Conservation (phyloP, 2,888 invertebrate species). For the Brachyptera putata region DNA sequence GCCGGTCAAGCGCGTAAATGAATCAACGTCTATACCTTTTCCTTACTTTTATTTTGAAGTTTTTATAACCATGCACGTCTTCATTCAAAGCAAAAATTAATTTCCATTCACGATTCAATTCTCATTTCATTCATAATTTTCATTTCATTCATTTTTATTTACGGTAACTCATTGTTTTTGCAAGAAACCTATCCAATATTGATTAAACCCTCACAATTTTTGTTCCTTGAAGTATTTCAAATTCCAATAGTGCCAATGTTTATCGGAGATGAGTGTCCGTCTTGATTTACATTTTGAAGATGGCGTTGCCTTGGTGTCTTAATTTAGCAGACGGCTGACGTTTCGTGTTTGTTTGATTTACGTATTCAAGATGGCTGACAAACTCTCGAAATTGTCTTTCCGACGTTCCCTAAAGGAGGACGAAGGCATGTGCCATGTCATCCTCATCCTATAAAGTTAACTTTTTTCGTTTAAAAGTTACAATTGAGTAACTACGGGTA, state of each 20-base stretch:
- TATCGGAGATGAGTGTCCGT: conserved; percentile 17
- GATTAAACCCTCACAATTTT: too few species aligned
- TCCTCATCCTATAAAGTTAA: conserved; percentile 16
- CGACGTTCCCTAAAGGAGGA: not conserved
- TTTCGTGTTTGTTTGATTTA: conserved; percentile 22
- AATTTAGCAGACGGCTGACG: conserved; percentile 22
- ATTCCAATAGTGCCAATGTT: conserved; percentile 17
- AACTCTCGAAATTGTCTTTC: conserved; percentile 17
- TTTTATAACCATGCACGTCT: too few species aligned
- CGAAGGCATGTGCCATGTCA: not conserved
- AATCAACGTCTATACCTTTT: too few species aligned
- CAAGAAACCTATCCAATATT: too few species aligned
- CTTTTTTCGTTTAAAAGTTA: conserved; percentile 18
- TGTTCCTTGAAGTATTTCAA: too few species aligned
- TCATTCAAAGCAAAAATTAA: too few species aligned
- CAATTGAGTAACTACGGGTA: conserved; percentile 22
- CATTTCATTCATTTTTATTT: too few species aligned
- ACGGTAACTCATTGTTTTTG: too few species aligned
- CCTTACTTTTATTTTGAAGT: too few species aligned
- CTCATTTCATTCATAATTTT: too few species aligned
- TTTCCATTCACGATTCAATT: too few species aligned
- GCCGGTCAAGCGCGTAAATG: too few species aligned
- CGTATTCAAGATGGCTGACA: conserved; percentile 22
- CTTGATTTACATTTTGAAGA: conserved; percentile 22
- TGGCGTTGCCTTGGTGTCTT: conserved; percentile 21